Percentiles rank a stretch among this genome's conserved stretches.
phyloP scores from a whole-genome alignment of 2,888 invertebrate species.

The Melinaea menophilus region DNA sequence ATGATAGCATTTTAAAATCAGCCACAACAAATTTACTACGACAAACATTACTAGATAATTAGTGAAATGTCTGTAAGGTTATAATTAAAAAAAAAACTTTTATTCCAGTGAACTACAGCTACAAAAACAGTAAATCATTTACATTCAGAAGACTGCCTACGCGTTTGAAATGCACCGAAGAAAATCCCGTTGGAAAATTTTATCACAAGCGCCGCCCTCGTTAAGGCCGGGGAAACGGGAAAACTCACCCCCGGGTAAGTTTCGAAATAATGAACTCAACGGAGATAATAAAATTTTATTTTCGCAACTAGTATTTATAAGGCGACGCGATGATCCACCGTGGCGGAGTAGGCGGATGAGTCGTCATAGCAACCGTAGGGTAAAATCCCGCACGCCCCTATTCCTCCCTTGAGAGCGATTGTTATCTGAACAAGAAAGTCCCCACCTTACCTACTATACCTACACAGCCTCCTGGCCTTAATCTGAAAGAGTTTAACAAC shows the following conservation, averaged over 20 bases:
- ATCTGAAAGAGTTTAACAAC: conserved; percentile 69
- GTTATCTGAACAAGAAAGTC: conserved; percentile 69
- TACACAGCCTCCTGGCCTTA: conserved; percentile 55
- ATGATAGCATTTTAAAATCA: too few species aligned
- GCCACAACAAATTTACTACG: too few species aligned
- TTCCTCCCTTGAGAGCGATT: conserved; percentile 60
- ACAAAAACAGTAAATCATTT: conserved; percentile 6
- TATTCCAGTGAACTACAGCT: conserved; percentile 6
- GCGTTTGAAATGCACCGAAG: conserved; percentile 42
- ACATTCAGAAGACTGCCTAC: conserved; percentile 9
- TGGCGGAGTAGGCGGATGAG: conserved; percentile 63
- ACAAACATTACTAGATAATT: too few species aligned
- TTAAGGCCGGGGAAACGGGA: conserved; percentile 47
- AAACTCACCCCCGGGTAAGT: conserved; percentile 50
- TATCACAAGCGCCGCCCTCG: conserved; percentile 47
- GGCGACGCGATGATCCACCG: conserved; percentile 63
- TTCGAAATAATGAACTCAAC: conserved; percentile 66
- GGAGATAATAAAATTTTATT: conserved; percentile 72
- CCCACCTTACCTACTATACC: conserved; percentile 62
- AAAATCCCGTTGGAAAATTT: conserved; percentile 36
- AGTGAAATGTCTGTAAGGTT: too few species aligned
- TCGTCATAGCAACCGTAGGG: conserved; percentile 61
- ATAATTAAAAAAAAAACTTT: not conserved
- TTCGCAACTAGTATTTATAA: conserved; percentile 64
- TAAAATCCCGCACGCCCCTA: conserved; percentile 62